Conservation (phyloP, 2,888 invertebrate genomes). For the Crossocerus cetratus region DNA sequence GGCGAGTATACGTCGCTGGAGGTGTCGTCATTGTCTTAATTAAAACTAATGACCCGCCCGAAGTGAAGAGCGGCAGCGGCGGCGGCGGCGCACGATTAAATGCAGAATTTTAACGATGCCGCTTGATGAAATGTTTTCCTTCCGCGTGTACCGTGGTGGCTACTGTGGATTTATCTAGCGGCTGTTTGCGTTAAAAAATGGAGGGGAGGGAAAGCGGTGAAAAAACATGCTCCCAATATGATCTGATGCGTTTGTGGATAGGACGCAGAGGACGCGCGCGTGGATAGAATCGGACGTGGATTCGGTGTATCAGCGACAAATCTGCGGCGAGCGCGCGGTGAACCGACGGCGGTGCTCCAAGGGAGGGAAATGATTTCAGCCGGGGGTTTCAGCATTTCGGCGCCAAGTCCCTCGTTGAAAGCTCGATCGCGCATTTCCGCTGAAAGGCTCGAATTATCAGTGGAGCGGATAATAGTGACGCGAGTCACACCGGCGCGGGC, state of each 20-base stretch:
- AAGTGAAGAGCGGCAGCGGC: not conserved
- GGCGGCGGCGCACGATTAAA: conserved; percentile 7
- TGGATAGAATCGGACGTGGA: too few species aligned
- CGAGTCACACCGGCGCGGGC: conserved; percentile 25
- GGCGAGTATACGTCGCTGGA: conserved; percentile 17
- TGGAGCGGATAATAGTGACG: conserved; percentile 44
- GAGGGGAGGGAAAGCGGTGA: not conserved
- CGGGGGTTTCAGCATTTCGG: conserved; percentile 2
- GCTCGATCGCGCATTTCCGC: conserved; percentile 23
- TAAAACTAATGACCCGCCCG: conserved; percentile 37
- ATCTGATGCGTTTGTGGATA: too few species aligned
- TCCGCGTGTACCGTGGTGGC: too few species aligned
- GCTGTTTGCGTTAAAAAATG: not conserved
- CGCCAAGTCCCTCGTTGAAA: not conserved
- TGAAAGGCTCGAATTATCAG: conserved; percentile 47
- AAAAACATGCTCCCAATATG: too few species aligned
- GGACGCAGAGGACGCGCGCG: too few species aligned
- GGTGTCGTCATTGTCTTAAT: conserved; percentile 40
- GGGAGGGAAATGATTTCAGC: conserved; percentile 5
- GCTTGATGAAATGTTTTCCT: conserved; percentile 1
- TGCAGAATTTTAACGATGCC: conserved; percentile 5
- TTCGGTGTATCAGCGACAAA: too few species aligned
- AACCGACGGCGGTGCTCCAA: not conserved
- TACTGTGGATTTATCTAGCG: not conserved
- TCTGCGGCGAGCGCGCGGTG: not conserved